Evolutionary conservation across 2,888 invertebrate genomes (phyloP), one percentile per base, ranked within the genome.

Genomic region (Linnaemya vulpina): DNA sequence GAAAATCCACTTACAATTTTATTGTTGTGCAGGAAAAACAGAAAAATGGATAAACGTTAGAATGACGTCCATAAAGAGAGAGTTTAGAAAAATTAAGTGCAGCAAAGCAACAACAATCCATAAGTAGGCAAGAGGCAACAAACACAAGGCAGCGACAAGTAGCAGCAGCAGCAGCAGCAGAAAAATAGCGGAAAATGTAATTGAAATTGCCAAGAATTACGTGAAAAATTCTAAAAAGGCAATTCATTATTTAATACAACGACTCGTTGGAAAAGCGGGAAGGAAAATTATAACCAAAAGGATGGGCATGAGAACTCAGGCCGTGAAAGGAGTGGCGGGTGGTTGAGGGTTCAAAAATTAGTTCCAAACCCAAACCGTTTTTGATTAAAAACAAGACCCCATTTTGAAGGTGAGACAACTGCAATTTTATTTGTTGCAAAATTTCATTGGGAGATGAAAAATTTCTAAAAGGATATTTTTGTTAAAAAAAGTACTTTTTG

Each of bases 201-300:
- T 90, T 90, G 91, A 90, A 91, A 91, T 90, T 90, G 91, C 78
- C 38, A 91, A 89, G 90, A 91, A 90, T 90, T 90, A 90, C 90
- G 89, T 88, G 88, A 91, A 89, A 90, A 90, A 90, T 90, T 89
- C 87, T 88, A 89, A 87, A 79, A 53, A 60, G 71, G 82, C 78
- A 75, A 85, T 85, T 71, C 75, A 70, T 79, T 82, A 65, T 60
- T 51, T 20, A 70, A 70, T 70, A 11, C 55, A 68, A 74, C 43
- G 49, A n/a, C 55, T 55, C 46, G 46, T 13, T 20, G 49, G 4
- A 20, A 5, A 22, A 49, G n/a, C 38, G 49, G 20, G 13, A 8
- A 63, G 40, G 49, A 15, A 22, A 9, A n/a, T 20, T 15, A n/a
- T 7, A 11, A 49, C 20, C 35, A 63, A 53, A 20, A 35, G 49